A percentile compares a stretch with the other conserved stretches of the same genome.
Conservation (phyloP, 2,113 vertebrate genomes). For the Opisthocomus hoazin region DNA sequence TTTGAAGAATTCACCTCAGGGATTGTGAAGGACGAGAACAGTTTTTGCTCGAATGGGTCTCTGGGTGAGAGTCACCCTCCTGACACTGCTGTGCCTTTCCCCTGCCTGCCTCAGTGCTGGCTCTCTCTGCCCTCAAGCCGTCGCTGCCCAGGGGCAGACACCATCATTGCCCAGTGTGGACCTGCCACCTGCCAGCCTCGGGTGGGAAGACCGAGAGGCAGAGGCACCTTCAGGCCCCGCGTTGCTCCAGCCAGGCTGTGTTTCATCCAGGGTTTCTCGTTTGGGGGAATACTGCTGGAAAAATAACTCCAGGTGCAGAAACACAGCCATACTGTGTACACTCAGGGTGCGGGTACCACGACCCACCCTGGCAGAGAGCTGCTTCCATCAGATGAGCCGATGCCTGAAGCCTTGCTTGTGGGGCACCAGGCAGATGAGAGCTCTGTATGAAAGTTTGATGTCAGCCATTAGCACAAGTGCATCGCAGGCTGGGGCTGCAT, state of each 20-base stretch:
- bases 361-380: rapidly evolving
- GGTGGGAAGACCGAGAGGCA: background rate
- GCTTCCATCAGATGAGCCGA: background rate
- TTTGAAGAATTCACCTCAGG: background rate
- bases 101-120: too few relatives aligned
- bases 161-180: rapidly evolving
- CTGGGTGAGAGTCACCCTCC: background rate
- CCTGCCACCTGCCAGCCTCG: background rate
- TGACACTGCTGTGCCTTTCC: rapidly evolving
- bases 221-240: background rate
- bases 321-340: background rate
- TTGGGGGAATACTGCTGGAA: background rate
- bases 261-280: background rate
- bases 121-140: background rate
- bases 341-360: rapidly evolving
- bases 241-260: background rate
- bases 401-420: background rate
- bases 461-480: background rate
- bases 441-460: background rate
- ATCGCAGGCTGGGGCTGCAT: too few relatives aligned
- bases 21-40: background rate
- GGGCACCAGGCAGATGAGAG: background rate
- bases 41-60: background rate
- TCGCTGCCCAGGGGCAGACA: background rate
- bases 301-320: background rate